A percentile compares a stretch with the other conserved stretches of the same genome.
Evolutionary conservation across 2,797 vertebrate genomes (phyloP).

Genomic region (Channa striata): DNA sequence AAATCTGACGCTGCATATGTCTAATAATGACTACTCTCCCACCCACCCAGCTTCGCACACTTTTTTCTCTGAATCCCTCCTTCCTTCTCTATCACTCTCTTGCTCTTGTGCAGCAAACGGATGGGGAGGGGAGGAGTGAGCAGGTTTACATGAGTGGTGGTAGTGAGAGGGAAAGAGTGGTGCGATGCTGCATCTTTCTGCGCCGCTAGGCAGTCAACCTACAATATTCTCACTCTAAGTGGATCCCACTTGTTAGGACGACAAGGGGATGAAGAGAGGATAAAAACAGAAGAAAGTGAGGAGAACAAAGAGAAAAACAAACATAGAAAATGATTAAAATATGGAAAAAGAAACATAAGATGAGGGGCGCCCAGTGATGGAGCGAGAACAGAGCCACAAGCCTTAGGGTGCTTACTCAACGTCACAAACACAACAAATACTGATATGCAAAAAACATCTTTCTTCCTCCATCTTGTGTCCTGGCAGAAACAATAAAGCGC

Average conservation of each 20-base stretch:
- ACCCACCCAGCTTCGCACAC: conserved; percentile 61
- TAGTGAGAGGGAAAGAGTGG: conserved; percentile 19
- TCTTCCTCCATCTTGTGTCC: conserved; percentile 32
- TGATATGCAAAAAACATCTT: conserved; percentile 24
- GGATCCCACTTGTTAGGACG: conserved; percentile 7
- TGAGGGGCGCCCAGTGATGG: neutral
- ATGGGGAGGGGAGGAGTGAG: conserved; percentile 62
- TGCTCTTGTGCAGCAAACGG: conserved; percentile 59
- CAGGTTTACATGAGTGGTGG: conserved; percentile 61
- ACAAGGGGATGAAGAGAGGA: neutral
- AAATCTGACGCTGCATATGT: conserved; percentile 74
- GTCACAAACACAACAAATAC: conserved; percentile 24
- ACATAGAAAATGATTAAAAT: neutral
- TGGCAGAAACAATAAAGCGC: conserved; percentile 35
- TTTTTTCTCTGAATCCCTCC: conserved; percentile 69
- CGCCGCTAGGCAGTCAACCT: conserved; percentile 3
- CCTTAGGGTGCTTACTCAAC: conserved; percentile 45
- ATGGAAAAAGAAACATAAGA: neutral
- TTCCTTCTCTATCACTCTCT: conserved; percentile 67
- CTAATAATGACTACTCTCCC: conserved; percentile 69
- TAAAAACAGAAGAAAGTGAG: neutral
- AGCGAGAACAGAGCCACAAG: conserved; percentile 4
- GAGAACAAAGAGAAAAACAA: neutral
- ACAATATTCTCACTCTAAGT: neutral
- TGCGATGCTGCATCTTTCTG: conserved; percentile 44